Base-by-base conservation (phyloP, 2,888 invertebrate species). In the Apamea epomidion region DNA sequence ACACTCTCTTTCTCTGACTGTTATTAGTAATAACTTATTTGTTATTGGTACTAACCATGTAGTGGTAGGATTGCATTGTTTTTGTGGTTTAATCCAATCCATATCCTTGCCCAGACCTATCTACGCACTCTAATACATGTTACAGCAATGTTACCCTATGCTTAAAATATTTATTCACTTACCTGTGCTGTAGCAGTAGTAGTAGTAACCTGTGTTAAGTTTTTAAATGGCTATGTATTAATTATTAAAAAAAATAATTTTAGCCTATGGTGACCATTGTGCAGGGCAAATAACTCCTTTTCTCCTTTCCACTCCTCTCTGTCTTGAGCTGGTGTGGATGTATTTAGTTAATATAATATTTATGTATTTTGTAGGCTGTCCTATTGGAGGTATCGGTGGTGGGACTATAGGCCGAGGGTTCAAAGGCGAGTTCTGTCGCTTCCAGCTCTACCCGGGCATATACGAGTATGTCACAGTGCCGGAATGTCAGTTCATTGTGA, bases 401-500 rank as follows among this genome's bases (percentile, higher is more conserved):
- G 97, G 97, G 25, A 98, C 98, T 0, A 99, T 99, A 90, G 99
- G 99, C 5, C 97, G 99, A 76, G 99, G 99, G 8, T 99, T 98
- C 95, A 98, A 98, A 91, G 99, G 99, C 32, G 99, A 99, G 95
- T 99, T 99, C 95, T 99, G 99, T 94, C 98, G 99, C 78, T 99
- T 98, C 94, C 99, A 99, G 94, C 97, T 99, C 92, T 98, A 98
- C 84, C 99, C 99, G 0, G 99, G 99, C 73, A 97, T 98, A 82
- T 99, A 99, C 95, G 98, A 99, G 91, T 98, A 99, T 94, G 97
- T 98, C 89, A 98, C 98, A 12, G 98, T 99, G 25, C 98, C 98
- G 84, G 99, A 98, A 76, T 98, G 99, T 96, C 99, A 99, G 96
- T 99, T 99, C 95, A 99, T 99, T 92, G 97, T 99, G 14, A 99